Evolutionary conservation across 1,140 invertebrate genomes (phyloP).

Genomic region (Hylaeus anthracinus): DNA sequence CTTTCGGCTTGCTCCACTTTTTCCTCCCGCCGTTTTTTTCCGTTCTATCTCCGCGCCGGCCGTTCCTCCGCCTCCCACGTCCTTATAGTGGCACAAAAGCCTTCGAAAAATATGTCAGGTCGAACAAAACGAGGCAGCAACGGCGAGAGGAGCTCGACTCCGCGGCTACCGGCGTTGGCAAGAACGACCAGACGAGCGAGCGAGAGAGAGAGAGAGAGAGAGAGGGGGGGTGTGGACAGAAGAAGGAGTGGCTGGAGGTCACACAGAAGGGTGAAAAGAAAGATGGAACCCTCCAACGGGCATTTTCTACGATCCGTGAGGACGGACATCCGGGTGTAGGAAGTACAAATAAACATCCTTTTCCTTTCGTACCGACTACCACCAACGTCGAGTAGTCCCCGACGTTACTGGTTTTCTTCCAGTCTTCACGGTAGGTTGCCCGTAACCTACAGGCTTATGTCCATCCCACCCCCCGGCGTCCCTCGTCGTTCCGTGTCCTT

Average conservation of each 20-base stretch:
- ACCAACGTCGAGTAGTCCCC: constrained; percentile 36
- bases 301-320: constrained; percentile 35
- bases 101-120: constrained; percentile 73
- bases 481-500: not conserved
- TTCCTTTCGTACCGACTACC: constrained; percentile 31
- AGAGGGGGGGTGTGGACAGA: constrained; percentile 10
- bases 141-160: constrained; percentile 34
- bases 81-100: constrained; percentile 60
- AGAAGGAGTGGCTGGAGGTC: constrained; percentile 8
- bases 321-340: constrained; percentile 46
- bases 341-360: constrained; percentile 59
- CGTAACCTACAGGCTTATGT: constrained; percentile 47
- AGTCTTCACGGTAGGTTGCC: constrained; percentile 45
- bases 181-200: constrained; percentile 9
- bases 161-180: not conserved
- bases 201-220: too few relatives aligned
- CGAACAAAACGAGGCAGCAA: constrained; percentile 66
- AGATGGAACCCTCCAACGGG: constrained; percentile 3
- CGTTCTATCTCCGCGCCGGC: not conserved
- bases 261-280: constrained; percentile 15
- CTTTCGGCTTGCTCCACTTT: constrained; percentile 46
- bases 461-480: not conserved
- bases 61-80: constrained; percentile 20
- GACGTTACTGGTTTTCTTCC: constrained; percentile 43
- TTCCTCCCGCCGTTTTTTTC: constrained; percentile 46